Evolutionary conservation across 2,888 invertebrate species (phyloP), one percentile per base, ranked within the genome.

Genomic region (Lasioglossum vierecki): DNA sequence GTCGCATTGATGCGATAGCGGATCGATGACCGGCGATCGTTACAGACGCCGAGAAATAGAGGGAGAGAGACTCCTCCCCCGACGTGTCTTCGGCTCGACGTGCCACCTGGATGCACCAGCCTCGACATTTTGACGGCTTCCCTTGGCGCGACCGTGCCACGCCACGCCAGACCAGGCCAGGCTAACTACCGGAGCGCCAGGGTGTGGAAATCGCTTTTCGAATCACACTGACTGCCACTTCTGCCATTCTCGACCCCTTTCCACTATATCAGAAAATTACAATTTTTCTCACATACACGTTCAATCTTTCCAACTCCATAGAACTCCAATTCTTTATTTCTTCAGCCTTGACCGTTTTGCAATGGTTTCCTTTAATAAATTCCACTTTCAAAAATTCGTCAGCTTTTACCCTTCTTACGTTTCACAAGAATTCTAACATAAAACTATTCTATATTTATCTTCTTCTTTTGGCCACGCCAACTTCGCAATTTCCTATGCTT

Each of bases 71-170:
- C 76, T 30, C 76, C 79, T 75, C 79, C 85, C 79, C 83, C 77
- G 68, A 53, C 84, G 73, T 80, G 80, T 83, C 89, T 83, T 87
- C 83, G 80, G 88, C 81, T 83, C 85, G 85, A 84, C 75, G 83
- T 83, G 83, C 78, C 79, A 76, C 80, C 81, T 86, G 87, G 86
- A 88, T 81, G 83, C 86, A 89, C 79, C 75, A 82, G 86, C 90
- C 89, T 88, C 89, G 90, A 89, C 90, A 89, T 90, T 89, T 89
- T 87, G 88, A 89, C 90, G 89, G 90, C 89, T 89, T 90, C 89
- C 90, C 93, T 91, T 88, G 89, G 87, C 81, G 84, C 90, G 90
- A 90, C 85, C 88, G 60, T 60, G 53, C 53, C 53, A 53, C 8
- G 53, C 53, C 53, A 53, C 26, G 26, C 71, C 75, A 57, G 26